Percentiles rank a stretch among this genome's conserved stretches.
Conservation (phyloP, 2,797 vertebrate genomes). For the Anomalospiza imberbis region DNA sequence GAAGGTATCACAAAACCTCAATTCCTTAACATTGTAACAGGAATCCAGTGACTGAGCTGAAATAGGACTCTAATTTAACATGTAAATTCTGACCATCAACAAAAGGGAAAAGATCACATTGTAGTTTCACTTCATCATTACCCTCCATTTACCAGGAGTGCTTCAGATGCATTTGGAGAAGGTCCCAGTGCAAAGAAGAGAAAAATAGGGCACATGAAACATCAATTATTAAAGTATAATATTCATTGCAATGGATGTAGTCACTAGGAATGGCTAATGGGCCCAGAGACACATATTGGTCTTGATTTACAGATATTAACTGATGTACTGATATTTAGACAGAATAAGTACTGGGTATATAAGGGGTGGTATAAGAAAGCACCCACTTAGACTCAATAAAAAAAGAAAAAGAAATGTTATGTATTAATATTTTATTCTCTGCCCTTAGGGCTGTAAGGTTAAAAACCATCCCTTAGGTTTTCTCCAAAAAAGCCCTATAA, state of each 20-base stretch:
- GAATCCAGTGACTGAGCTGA: neutral
- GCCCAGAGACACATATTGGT: neutral
- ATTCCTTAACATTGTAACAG: slow-evolving; percentile 4
- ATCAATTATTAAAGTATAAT: slow-evolving; percentile 39
- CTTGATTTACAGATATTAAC: slow-evolving; percentile 23
- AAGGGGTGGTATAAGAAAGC: neutral
- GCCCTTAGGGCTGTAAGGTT: neutral
- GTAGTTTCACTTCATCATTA: neutral
- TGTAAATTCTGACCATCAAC: neutral
- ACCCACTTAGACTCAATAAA: neutral
- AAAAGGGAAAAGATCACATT: neutral
- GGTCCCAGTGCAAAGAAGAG: neutral
- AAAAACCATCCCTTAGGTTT: neutral
- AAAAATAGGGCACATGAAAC: slow-evolving; percentile 10
- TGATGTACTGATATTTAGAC: slow-evolving; percentile 19
- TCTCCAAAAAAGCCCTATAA: neutral
- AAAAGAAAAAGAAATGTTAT: neutral
- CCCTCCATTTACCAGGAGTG: neutral
- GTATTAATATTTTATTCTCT: slow-evolving; percentile 6
- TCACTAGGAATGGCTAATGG: neutral
- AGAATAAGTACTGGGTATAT: neutral
- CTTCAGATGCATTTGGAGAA: neutral
- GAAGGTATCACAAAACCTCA: neutral
- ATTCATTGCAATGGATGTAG: slow-evolving; percentile 15
- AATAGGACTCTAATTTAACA: neutral